A percentile compares a stretch with the other conserved stretches of the same genome.
These are phyloP conservation scores for Ochropleura leucogaster DNA, from an alignment of 2,888 invertebrate genomes.

Conservation along the genomic window DNA sequence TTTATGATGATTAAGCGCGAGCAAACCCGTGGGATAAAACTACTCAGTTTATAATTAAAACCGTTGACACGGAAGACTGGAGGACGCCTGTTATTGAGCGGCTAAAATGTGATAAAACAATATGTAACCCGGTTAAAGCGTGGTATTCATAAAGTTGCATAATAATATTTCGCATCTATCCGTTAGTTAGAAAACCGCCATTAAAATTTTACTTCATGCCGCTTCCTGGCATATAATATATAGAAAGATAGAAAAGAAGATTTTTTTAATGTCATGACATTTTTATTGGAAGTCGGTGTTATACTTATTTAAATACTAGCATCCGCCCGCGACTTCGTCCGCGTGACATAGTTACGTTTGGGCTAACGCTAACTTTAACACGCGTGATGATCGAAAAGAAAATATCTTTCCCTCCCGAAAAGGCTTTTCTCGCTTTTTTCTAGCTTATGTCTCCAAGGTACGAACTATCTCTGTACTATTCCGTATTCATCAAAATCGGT, in stretches of 20 bases:
- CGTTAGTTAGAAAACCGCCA: conserved; percentile 23
- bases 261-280: conserved; percentile 1
- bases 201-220: conserved; percentile 48
- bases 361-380: no score
- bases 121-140: conserved; percentile 52
- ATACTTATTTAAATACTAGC: no score
- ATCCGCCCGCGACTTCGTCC: no score
- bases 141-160: conserved; percentile 43
- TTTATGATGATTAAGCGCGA: not conserved
- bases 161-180: conserved; percentile 37
- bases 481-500: no score
- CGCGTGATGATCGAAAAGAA: no score
- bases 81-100: conserved; percentile 15
- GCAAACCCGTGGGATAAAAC: no score
- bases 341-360: no score
- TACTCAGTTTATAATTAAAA: conserved; percentile 37
- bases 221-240: conserved; percentile 53
- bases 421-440: no score
- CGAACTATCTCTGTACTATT: no score
- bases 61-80: conserved; percentile 48
- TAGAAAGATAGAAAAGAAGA: not conserved
- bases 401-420: no score
- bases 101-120: conserved; percentile 39
- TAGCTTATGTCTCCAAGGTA: no score
- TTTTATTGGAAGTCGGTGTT: conserved; percentile 2